phyloP scores from a whole-genome alignment of 2,888 invertebrate species.

The Carabus problematicus region DNA sequence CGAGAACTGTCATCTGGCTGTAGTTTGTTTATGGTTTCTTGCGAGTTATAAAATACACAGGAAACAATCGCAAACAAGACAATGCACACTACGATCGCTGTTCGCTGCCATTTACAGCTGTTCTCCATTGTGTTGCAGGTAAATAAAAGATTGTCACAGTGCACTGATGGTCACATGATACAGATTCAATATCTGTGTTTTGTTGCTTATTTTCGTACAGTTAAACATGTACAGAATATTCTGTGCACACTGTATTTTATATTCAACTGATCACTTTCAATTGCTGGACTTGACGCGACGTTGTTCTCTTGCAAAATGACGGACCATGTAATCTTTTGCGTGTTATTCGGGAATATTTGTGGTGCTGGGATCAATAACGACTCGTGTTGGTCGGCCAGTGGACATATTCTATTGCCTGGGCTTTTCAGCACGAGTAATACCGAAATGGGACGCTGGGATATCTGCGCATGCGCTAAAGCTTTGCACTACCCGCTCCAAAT shows the following conservation, averaged over 20 bases:
- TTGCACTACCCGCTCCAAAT: too few relatives aligned
- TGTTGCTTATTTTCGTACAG: background rate
- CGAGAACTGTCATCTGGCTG: background rate
- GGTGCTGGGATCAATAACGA: too few relatives aligned
- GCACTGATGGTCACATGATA: conserved; percentile 22
- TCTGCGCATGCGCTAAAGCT: too few relatives aligned
- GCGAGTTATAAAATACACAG: conserved; percentile 18
- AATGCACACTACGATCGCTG: conserved; percentile 18
- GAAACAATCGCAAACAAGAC: conserved; percentile 15
- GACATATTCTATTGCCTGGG: too few relatives aligned
- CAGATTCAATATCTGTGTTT: conserved; percentile 1
- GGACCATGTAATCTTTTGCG: too few relatives aligned
- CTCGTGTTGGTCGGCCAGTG: too few relatives aligned
- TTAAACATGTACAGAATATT: background rate
- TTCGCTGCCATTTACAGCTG: conserved; percentile 26
- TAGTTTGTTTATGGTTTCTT: background rate
- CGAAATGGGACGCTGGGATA: too few relatives aligned
- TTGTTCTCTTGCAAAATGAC: too few relatives aligned
- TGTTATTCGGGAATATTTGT: too few relatives aligned
- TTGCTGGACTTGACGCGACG: background rate
- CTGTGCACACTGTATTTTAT: background rate
- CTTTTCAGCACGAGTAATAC: too few relatives aligned
- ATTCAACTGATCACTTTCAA: background rate
- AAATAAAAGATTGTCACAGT: conserved; percentile 2
- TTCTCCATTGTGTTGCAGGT: conserved; percentile 29